Conservation (phyloP, 92 coral and sea anemone species). For the Virgularia gustaviana region DNA sequence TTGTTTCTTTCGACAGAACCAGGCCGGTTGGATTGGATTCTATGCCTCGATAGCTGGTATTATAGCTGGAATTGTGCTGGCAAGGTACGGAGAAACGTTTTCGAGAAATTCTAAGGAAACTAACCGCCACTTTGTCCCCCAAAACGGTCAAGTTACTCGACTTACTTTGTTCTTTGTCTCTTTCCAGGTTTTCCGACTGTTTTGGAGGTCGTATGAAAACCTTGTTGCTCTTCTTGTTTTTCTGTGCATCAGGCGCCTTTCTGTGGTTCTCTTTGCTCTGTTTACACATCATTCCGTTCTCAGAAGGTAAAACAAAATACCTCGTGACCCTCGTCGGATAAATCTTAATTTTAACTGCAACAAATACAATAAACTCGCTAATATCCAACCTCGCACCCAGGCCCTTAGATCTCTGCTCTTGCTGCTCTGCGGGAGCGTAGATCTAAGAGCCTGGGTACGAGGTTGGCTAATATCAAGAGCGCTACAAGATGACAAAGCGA, state of each 20-base stretch:
- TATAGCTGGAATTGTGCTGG: conserved; percentile 84
- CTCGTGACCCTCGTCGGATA: too few species aligned
- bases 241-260: conserved; percentile 81
- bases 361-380: too few species aligned
- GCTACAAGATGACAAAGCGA: not conserved
- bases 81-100: too few species aligned
- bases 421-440: not conserved
- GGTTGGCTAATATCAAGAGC: too few species aligned
- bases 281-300: conserved; percentile 73
- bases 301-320: conserved; percentile 57
- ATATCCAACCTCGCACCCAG: too few species aligned
- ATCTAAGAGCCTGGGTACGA: not conserved
- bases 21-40: conserved; percentile 90
- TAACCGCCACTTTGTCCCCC: not conserved
- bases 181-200: conserved; percentile 79
- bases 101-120: not conserved
- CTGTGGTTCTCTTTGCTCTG: conserved; percentile 93
- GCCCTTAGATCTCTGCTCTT: too few species aligned
- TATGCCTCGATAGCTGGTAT: conserved; percentile 93
- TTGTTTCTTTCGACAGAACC: conserved; percentile 42
- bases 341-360: too few species aligned
- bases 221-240: conserved; percentile 74
- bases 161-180: not conserved
- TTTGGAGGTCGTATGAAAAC: conserved; percentile 93
- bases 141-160: not conserved